Evolutionary conservation across 2,888 invertebrate genomes (phyloP).

Genomic region (Drosophila kanekoi): DNA sequence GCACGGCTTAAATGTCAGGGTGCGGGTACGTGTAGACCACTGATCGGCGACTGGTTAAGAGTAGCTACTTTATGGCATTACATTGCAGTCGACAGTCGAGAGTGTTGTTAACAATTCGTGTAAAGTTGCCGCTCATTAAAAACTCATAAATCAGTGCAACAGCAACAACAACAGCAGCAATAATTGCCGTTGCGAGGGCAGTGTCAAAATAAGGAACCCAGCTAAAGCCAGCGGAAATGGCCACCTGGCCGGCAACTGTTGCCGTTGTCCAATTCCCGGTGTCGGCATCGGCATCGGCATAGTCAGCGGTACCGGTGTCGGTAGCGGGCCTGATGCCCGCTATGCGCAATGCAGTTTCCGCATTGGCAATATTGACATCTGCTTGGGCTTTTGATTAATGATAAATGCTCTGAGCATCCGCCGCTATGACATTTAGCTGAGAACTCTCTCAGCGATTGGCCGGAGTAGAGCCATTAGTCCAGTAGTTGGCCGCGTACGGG

Average conservation of each 20-base stretch:
- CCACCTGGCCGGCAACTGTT: constrained; percentile 52
- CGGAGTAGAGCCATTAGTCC: constrained; percentile 59
- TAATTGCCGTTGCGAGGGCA: constrained; percentile 71
- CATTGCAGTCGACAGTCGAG: constrained; percentile 40
- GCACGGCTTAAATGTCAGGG: constrained; percentile 52
- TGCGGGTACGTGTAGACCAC: constrained; percentile 34
- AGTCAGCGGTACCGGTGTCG: constrained; percentile 31
- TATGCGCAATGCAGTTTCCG: constrained; percentile 59
- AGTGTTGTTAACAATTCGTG: constrained; percentile 78
- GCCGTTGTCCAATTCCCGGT: constrained; percentile 12
- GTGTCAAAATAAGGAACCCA: constrained; percentile 60
- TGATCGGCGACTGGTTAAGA: constrained; percentile 42
- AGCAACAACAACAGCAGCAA: constrained; percentile 36
- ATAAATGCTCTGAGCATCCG: constrained; percentile 75
- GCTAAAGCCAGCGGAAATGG: constrained; percentile 50
- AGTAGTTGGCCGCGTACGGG: constrained; percentile 14
- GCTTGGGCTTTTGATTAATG: constrained; percentile 77
- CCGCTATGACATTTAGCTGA: constrained; percentile 71
- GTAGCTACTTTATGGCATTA: constrained; percentile 50
- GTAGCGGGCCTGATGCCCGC: constrained; percentile 16
- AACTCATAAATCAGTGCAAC: constrained; percentile 76
- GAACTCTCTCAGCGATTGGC: constrained; percentile 32
- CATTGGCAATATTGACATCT: constrained; percentile 71
- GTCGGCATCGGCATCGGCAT: constrained; percentile 25
- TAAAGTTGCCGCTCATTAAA: constrained; percentile 81